Base-by-base conservation (phyloP, 2,113 vertebrate genomes). In the Seriola rivoliana region DNA sequence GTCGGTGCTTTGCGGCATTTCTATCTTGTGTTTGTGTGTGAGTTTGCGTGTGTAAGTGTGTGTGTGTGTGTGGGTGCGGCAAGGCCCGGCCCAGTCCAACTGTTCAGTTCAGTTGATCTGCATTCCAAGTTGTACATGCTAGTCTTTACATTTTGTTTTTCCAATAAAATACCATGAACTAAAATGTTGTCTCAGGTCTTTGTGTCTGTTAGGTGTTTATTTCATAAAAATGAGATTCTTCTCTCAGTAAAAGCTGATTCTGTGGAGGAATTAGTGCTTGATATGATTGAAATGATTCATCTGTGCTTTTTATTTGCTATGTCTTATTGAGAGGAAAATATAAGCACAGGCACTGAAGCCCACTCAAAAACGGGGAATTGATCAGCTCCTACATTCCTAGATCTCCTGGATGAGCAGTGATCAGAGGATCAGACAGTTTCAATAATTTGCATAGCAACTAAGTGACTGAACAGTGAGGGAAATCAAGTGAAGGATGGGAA, bases 91-190 rank as follows among this genome's bases (percentile, higher is more conserved):
- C 88, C 89, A 83, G 90, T 92, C 91, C 79, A 70, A 96, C 97
- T 97, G 96, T 78, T 95, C 94, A 95, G 86, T 94, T 96, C 95
- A 94, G 93, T 96, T 97, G 96, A 96, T 95, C 94, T 97, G 96
- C 97, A 99, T 99, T 99, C 97, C 97, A 97, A 98, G 97, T 97
- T 99, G 97, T 99, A 97, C 96, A 98, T 97, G 97, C 96, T 97
- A 96, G 96, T 97, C 95, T 97, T 97, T 94, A 94, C 89, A 93
- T 97, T 95, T 95, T 95, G 95, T 96, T 96, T 97, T 97, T 97
- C 96, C 97, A 99, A 98, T 98, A 99, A 99, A 99, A 98, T 94
- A 96, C 93, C 96, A 94, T 93, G 89, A 94, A 94, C 81, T 92
- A 66, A 89, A 60, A 68, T 8, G 34, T 32, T 3, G 63, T 63